Evolutionary conservation across 2,113 vertebrate species (phyloP).

Genomic region (Montifringilla adamsi): DNA sequence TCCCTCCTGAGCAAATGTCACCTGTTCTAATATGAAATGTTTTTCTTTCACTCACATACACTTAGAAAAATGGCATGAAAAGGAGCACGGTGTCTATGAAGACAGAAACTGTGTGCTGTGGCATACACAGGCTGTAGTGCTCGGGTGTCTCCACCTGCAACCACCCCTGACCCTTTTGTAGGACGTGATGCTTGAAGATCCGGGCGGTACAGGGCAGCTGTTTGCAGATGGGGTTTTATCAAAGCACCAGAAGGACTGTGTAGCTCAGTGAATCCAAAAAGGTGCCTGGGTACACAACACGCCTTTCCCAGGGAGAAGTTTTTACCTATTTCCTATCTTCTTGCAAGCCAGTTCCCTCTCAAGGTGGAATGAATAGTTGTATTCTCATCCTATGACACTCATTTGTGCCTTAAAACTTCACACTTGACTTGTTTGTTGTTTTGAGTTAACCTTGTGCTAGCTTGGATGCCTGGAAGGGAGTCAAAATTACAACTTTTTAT

Average conservation of each 20-base stretch:
- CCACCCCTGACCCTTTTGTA: not conserved
- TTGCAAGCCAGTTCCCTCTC: not conserved
- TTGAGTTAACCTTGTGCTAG: not conserved
- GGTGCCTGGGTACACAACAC: accelerated
- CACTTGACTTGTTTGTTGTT: not conserved
- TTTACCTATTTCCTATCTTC: too few species aligned
- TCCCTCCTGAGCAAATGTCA: not conserved
- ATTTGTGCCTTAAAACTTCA: not conserved
- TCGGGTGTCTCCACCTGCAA: not conserved
- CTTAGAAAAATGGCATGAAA: not conserved
- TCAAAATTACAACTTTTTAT: not conserved
- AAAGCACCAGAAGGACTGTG: not conserved
- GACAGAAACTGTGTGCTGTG: not conserved
- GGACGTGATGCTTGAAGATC: accelerated
- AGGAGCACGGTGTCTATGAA: not conserved
- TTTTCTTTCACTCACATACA: not conserved
- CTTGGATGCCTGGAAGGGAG: not conserved
- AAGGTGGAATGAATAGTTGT: not conserved
- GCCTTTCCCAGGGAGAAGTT: not conserved
- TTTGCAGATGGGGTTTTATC: not conserved
- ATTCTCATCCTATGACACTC: not conserved
- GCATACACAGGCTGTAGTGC: not conserved
- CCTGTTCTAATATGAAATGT: not conserved
- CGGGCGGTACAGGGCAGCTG: not conserved
- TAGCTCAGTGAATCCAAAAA: not conserved